Base-by-base conservation (phyloP, 2,113 vertebrate species). In the Trachemys scripta region DNA sequence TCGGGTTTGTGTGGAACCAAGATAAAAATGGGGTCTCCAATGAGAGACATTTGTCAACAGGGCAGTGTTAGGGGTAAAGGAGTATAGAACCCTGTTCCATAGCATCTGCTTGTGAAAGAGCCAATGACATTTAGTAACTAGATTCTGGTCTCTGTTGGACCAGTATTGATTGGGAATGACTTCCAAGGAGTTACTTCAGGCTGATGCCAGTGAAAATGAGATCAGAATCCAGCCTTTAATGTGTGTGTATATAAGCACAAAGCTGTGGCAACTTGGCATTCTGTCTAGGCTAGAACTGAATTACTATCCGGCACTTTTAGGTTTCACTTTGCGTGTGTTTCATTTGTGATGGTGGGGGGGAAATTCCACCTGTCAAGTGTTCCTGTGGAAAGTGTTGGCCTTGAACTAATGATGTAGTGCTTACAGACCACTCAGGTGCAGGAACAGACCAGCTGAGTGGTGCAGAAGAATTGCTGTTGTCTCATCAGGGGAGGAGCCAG, bases 151-250 rank as follows among this genome's bases (percentile, higher is more conserved):
- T 27, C 49, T 27, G 9, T 19, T 75, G 50, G 29, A 38, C 65
- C 14, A 17, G 4, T 69, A 42, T 24, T 88, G 50, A 51, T 65
- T 25, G 24, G 49, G 4, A 88, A 24, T 51, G 84, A 75, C 17
- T 88, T 14, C 9, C 51, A 31, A 50, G 25, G 80, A 87, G 14
- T 81, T 87, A 47, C 69, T 81, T 6, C 42, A 90, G 75, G 20
- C 51, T 88, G n/a, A 80, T 0, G 0, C 16, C 3, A 6, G 19
- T 16, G 38, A 19, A 88, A 84, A 57, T 5, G 31, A 0, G 0
- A 13, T 57, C 14, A 0, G 1, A 91, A 29, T 24, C 19, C 17
- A 25, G 88, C 47, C 53, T 51, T 54, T 80, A 47, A 12, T 14
- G 50, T 16, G 14, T 50, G 50, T 12, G 29, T 65, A 2, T 35